Percentiles rank a stretch among this genome's conserved stretches.
Evolutionary conservation across 2,113 vertebrate species (phyloP).

Genomic region (Dasyornis broadbenti): DNA sequence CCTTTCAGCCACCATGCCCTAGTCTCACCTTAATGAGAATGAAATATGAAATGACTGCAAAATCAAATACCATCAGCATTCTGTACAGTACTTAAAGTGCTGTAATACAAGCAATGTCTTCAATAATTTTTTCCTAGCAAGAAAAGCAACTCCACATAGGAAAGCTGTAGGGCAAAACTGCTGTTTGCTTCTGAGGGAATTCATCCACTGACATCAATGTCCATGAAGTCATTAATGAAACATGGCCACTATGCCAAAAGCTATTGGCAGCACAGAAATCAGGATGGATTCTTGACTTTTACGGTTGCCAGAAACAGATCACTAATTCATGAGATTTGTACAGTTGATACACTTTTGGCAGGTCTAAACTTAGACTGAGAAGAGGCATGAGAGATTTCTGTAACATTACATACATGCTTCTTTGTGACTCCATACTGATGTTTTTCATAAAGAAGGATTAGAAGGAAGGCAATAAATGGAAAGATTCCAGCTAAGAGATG

Average conservation of each 20-base stretch:
- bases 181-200: neutral
- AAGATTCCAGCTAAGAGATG: neutral
- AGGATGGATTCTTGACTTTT: neutral
- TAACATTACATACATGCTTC: neutral
- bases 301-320: neutral
- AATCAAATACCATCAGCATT: neutral
- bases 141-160: neutral
- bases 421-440: neutral
- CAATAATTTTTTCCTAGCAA: neutral
- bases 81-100: neutral
- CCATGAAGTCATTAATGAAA: neutral
- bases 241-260: neutral
- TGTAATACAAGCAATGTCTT: neutral
- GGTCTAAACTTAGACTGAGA: neutral
- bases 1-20: neutral
- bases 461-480: neutral
- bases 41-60: neutral
- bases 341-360: neutral
- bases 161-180: neutral
- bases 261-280: neutral
- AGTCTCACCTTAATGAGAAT: neutral
- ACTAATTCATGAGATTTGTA: neutral
- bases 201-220: neutral
- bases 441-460: neutral
- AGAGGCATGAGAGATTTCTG: neutral